Conservation (phyloP, 2,888 invertebrate genomes). For the Adineta ricciae region DNA sequence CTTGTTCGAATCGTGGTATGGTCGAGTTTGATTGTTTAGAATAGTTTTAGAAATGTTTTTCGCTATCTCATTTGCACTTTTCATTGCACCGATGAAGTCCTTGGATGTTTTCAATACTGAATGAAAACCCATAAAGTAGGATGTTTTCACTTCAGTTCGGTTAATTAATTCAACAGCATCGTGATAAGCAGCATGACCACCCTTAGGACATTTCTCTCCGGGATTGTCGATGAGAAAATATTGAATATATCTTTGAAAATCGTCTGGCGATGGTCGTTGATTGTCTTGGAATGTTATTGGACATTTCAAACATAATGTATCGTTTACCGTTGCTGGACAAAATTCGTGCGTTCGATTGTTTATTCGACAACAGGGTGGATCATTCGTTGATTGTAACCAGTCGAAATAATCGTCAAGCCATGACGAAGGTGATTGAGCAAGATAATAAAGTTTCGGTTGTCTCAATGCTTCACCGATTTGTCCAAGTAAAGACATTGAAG, state of each 20-base stretch:
- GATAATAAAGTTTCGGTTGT: slow-evolving; percentile 58
- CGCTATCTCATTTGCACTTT: slow-evolving; percentile 65
- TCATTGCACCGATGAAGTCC: slow-evolving; percentile 72
- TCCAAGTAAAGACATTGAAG: slow-evolving; percentile 46
- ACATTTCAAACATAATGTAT: slow-evolving; percentile 22
- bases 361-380: slow-evolving; percentile 23
- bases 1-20: background rate
- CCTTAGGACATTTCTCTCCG: slow-evolving; percentile 45
- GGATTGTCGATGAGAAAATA: slow-evolving; percentile 52
- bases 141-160: slow-evolving; percentile 53
- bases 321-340: slow-evolving; percentile 40
- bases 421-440: slow-evolving; percentile 75
- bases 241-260: slow-evolving; percentile 48
- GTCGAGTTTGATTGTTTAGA: slow-evolving; percentile 50
- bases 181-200: slow-evolving; percentile 53
- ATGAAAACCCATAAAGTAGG: slow-evolving; percentile 83
- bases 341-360: slow-evolving; percentile 39
- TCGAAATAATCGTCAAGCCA: slow-evolving; percentile 95
- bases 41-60: slow-evolving; percentile 65
- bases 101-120: slow-evolving; percentile 65
- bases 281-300: background rate
- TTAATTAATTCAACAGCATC: slow-evolving; percentile 44
- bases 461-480: slow-evolving; percentile 47
- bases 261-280: slow-evolving; percentile 3
- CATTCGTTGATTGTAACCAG: slow-evolving; percentile 58